A percentile compares a stretch with the other conserved stretches of the same genome.
phyloP scores from a whole-genome alignment of 2,113 vertebrate genomes.

The Coracopsis vasa region DNA sequence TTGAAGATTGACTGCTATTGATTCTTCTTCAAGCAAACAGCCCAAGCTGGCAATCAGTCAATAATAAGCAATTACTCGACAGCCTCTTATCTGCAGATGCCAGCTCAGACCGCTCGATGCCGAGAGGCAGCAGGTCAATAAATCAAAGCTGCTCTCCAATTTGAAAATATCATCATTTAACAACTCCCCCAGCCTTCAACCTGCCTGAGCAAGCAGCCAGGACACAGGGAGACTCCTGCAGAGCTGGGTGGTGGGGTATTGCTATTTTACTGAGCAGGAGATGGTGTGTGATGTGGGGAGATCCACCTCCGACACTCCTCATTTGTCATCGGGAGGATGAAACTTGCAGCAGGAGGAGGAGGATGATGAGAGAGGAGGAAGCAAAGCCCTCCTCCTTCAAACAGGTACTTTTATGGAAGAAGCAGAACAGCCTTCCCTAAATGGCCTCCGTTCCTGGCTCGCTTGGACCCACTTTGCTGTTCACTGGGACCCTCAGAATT shows the following conservation, averaged over 20 bases:
- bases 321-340: background rate
- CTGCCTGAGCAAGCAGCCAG: background rate
- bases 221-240: background rate
- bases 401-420: background rate
- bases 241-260: background rate
- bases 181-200: conserved; percentile 18
- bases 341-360: background rate
- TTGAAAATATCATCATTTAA: conserved; percentile 32
- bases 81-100: conserved; percentile 62
- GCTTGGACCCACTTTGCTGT: background rate
- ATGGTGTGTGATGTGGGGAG: background rate
- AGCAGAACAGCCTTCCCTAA: background rate
- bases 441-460: background rate
- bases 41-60: conserved; percentile 57
- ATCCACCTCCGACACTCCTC: background rate
- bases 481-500: background rate
- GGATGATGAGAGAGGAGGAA: background rate
- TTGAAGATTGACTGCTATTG: conserved; percentile 61
- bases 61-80: conserved; percentile 66
- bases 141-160: conserved; percentile 47
- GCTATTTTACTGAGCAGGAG: background rate
- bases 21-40: conserved; percentile 56
- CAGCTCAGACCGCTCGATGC: conserved; percentile 44
- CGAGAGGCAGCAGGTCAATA: conserved; percentile 44
- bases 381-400: background rate